Conservation (phyloP, 2,797 vertebrate species). For the Nannoperca obscura region DNA sequence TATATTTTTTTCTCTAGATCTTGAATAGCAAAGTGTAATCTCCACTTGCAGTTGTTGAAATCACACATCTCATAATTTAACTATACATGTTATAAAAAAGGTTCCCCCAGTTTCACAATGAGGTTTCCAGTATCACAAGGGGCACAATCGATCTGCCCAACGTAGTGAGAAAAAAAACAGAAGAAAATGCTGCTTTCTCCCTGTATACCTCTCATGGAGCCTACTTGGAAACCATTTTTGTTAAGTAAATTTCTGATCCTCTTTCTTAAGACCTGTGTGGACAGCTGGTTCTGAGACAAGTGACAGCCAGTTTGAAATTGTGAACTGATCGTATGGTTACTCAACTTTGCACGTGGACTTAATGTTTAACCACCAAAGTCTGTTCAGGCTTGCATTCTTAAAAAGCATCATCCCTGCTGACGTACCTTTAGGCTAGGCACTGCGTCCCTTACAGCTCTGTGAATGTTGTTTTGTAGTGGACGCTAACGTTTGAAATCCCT, state of each 20-base stretch:
- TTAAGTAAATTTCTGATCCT: background rate
- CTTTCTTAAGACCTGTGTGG: background rate
- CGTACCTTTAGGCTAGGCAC: background rate
- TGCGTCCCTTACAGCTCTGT: background rate
- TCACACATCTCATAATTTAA: background rate
- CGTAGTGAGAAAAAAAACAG: background rate
- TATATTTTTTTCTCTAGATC: background rate
- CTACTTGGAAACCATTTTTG: background rate
- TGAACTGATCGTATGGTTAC: constrained; percentile 11
- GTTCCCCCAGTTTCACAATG: background rate
- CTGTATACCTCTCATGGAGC: background rate
- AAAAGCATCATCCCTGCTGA: constrained; percentile 3
- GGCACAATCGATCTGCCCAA: background rate
- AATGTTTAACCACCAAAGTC: constrained; percentile 36
- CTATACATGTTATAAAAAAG: background rate
- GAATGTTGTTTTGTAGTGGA: constrained; percentile 15
- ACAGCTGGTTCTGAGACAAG: constrained; percentile 24
- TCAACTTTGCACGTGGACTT: constrained; percentile 2
- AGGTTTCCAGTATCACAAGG: background rate
- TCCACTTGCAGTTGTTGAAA: background rate
- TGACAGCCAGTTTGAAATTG: constrained; percentile 24
- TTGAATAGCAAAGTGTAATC: background rate
- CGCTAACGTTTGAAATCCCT: background rate
- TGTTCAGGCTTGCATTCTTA: constrained; percentile 17
- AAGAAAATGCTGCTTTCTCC: background rate